Conservation (phyloP, 35 echinoderm and acorn worm species). For the Ophiothrix spiculata region DNA sequence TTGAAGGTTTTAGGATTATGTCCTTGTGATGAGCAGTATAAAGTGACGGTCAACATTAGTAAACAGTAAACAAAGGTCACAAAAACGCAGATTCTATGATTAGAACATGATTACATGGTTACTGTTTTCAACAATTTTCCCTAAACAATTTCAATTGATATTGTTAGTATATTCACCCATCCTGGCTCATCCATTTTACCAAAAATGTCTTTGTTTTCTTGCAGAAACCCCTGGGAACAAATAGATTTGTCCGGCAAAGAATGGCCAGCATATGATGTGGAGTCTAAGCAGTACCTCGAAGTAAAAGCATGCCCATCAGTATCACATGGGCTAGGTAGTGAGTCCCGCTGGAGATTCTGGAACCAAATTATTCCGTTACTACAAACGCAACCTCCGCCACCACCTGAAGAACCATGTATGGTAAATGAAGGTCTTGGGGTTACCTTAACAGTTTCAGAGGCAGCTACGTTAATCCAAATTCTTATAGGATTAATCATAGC, state of each 20-base stretch:
- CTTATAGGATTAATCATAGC: constrained; percentile 18
- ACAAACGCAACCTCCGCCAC: not conserved
- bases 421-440: constrained; percentile 7
- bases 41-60: too few relatives aligned
- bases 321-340: not conserved
- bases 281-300: not conserved
- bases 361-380: constrained; percentile 1
- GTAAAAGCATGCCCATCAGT: not conserved
- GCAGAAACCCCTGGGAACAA: not conserved
- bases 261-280: not conserved
- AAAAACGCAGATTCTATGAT: too few relatives aligned
- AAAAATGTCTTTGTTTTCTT: not conserved
- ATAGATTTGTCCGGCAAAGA: not conserved
- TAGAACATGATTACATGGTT: too few relatives aligned
- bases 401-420: not conserved
- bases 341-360: constrained; percentile 10
- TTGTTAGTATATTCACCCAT: too few relatives aligned
- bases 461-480: constrained; percentile 7
- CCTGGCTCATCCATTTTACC: too few relatives aligned
- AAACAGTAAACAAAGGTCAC: too few relatives aligned
- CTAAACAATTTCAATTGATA: too few relatives aligned
- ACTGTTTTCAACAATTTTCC: too few relatives aligned
- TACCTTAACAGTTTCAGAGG: not conserved
- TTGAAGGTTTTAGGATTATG: too few relatives aligned
- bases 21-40: too few relatives aligned